Evolutionary conservation across 2,113 vertebrate genomes (phyloP).

Genomic region (Heterotis niloticus): DNA sequence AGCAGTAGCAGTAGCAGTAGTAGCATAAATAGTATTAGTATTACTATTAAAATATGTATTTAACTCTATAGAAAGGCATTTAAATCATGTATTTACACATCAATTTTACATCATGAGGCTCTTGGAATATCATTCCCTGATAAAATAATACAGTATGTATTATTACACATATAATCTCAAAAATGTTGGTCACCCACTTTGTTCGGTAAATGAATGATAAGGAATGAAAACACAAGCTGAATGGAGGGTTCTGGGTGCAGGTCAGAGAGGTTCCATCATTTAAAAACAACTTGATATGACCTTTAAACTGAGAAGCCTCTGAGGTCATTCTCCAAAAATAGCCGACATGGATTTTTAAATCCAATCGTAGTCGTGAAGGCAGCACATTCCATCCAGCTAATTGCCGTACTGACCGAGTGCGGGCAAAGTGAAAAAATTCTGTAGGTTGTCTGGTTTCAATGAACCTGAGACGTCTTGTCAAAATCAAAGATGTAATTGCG

Average conservation of each 20-base stretch:
- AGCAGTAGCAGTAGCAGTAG: no score
- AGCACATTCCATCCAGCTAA: background rate
- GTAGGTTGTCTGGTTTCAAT: no score
- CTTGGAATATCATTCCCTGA: no score
- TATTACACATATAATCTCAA: background rate
- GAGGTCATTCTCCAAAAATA: slow-evolving; percentile 41
- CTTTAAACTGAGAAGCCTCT: slow-evolving; percentile 30
- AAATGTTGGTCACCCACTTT: background rate
- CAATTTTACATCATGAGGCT: no score
- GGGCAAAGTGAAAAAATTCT: no score
- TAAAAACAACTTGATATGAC: slow-evolving; percentile 26
- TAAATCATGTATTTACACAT: no score
- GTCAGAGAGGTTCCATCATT: slow-evolving; percentile 19
- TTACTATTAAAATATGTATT: no score
- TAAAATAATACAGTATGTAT: no score
- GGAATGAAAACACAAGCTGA: slow-evolving; percentile 2
- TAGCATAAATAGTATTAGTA: no score
- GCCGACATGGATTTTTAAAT: slow-evolving; percentile 27
- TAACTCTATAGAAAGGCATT: no score
- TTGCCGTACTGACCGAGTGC: background rate
- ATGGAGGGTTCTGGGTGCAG: background rate
- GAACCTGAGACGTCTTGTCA: background rate
- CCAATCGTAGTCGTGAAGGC: background rate
- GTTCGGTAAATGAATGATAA: background rate
- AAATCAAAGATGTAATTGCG: background rate